Evolutionary conservation across 1,140 invertebrate genomes (phyloP).

Genomic region (Papilio xuthus): DNA sequence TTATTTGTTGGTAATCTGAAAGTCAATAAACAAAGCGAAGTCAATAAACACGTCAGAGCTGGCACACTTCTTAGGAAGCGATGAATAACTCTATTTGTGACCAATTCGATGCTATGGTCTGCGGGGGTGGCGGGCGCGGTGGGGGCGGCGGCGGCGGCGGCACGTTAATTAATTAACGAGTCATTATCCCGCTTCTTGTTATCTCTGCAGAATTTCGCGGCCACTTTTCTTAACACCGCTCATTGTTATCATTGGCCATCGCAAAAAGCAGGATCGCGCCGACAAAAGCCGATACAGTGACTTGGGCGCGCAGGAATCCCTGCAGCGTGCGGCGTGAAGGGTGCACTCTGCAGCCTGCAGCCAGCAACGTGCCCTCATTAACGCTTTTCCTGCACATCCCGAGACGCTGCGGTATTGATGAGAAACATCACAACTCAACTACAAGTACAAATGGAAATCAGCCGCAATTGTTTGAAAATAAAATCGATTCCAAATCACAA

Average conservation of each 20-base stretch:
- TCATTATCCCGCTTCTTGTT: constrained; percentile 72
- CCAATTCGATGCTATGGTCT: not conserved
- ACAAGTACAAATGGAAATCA: constrained; percentile 25
- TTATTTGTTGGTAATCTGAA: not conserved
- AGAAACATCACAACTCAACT: constrained; percentile 47
- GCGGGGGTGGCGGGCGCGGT: not conserved
- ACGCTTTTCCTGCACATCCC: constrained; percentile 1
- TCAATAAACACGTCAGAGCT: not conserved
- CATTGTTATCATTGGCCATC: constrained; percentile 78
- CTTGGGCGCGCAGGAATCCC: constrained; percentile 72
- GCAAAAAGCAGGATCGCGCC: constrained; percentile 75
- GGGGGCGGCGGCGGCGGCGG: not conserved
- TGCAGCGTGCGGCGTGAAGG: not conserved
- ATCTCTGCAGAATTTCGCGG: constrained; percentile 69
- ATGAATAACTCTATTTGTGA: constrained; percentile 10
- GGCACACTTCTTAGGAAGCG: not conserved
- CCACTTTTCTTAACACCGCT: constrained; percentile 72
- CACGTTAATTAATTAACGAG: constrained; percentile 74
- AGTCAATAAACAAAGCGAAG: not conserved
- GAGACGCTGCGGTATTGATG: constrained; percentile 33
- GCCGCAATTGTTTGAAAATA: not conserved
- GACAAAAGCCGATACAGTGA: constrained; percentile 77
- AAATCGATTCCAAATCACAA: not conserved
- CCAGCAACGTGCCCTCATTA: not conserved
- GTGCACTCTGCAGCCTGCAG: not conserved